Base-by-base conservation (phyloP, 2,113 vertebrate genomes). In the Callospermophilus lateralis region DNA sequence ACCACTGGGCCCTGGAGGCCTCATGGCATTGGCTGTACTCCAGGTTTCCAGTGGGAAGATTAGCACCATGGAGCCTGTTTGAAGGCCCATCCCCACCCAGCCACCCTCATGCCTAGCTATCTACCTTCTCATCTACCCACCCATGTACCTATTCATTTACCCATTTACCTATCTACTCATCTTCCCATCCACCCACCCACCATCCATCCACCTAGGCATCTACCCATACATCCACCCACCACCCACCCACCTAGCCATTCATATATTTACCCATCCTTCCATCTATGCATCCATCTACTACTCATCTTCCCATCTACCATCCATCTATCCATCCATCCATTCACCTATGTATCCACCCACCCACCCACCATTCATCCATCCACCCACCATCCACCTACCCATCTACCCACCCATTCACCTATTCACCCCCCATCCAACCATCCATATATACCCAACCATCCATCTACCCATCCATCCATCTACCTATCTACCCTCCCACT, bases 81-180 rank as follows among this genome's bases (percentile, higher is more conserved):
- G 32, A 2, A 61, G 58, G 20, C 13, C 74, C 39, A 22, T 10
- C 3, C 45, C 76, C 4, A 5, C 32, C 22, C 34, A 15, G 8
- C 32, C 73, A 51, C 10, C 42, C 8, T 5, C 5, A 45, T 0
- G 3, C 8, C 48, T 45, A 10, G 2, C 8, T 12, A 8, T 1
- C 15, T 1, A 8, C 0, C 28, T 24, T 3, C 4, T 8, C 24
- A 4, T 4, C 55, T 2, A 19, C 7, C 45, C 3, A 32, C 8
- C 16, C 20, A 3, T 0, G 37, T 32, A 3, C 2, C 16, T 20
- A 12, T 0, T 1, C 2, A 7, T 8, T 22, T 2, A 15, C 1
- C 24, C 34, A 5, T 0, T 26, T 19, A 4, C 10, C n/a, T 28
- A 10, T 4, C 11, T 15, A 8, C 10, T 37, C 24, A 0, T 3